These are phyloP conservation scores for Anagrus nilaparvatae DNA, from an alignment of 1,140 invertebrate genomes.

Conservation along the genomic window DNA sequence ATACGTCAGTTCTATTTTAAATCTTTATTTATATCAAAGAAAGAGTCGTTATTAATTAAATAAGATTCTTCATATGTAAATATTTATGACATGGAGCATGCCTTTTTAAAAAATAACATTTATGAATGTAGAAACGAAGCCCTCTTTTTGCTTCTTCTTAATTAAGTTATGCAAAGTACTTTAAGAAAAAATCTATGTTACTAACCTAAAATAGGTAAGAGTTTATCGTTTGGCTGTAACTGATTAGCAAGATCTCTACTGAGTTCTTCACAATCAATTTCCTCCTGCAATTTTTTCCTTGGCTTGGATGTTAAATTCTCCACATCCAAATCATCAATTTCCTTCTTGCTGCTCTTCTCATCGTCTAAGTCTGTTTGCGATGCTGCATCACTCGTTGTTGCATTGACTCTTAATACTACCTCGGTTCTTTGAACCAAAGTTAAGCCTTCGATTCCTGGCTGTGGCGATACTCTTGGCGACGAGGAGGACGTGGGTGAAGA, in stretches of 20 bases:
- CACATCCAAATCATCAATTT: slow-evolving; percentile 7
- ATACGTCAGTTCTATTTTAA: too few relatives aligned
- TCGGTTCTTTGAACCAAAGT: slow-evolving; percentile 52
- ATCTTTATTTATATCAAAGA: too few relatives aligned
- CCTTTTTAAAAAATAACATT: too few relatives aligned
- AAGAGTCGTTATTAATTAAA: too few relatives aligned
- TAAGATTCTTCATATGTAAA: too few relatives aligned
- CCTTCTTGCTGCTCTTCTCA: slow-evolving; percentile 3
- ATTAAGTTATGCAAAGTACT: too few relatives aligned
- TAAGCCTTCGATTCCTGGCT: slow-evolving; percentile 37
- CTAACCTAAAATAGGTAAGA: slow-evolving; percentile 59
- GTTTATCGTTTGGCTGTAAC: slow-evolving; percentile 55
- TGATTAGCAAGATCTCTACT: slow-evolving; percentile 62
- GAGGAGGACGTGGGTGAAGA: slow-evolving; percentile 20
- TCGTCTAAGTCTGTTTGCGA: slow-evolving; percentile 49
- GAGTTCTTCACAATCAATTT: slow-evolving; percentile 70
- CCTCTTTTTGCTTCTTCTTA: too few relatives aligned
- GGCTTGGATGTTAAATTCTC: slow-evolving; percentile 27
- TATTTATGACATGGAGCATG: too few relatives aligned
- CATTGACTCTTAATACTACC: slow-evolving; percentile 48
- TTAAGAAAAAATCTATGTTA: slow-evolving; percentile 15
- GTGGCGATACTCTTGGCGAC: slow-evolving; percentile 34
- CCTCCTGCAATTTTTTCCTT: slow-evolving; percentile 57
- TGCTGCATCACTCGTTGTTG: slow-evolving; percentile 49
- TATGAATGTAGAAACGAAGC: too few relatives aligned